Base-by-base conservation (phyloP, 2,797 vertebrate species). In the Champsocephalus esox region DNA sequence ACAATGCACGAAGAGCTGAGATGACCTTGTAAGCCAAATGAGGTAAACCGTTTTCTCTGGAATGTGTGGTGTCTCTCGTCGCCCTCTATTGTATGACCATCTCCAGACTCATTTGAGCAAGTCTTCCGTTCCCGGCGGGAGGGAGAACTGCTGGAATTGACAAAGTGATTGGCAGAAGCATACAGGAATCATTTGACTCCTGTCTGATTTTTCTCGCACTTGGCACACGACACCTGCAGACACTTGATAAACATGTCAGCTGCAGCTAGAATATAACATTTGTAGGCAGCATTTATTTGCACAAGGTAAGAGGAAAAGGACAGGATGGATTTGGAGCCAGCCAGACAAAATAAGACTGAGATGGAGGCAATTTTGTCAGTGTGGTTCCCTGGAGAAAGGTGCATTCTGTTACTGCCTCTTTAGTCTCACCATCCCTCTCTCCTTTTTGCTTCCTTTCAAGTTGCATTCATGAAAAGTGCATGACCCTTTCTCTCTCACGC, bases 391-490 rank as follows among this genome's bases (percentile, higher is more conserved):
- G 67, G 76, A 80, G 84, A 79, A 74, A 79, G 55, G 73, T 54
- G 74, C 72, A 69, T 63, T 87, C 84, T 85, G 88, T 86, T 75
- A 43, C 80, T 65, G 59, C 64, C 79, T 75, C 56, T 77, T 76
- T 48, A 50, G 49, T 41, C 46, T 38, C 59, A 12, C 46, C 66
- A 55, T 45, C 32, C 14, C 58, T 13, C 41, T 13, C 32, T 24
- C 60, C 19, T 12, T 64, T 75, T 80, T 57, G 41, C 44, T 56
- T 73, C 68, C 71, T 79, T 67, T 82, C 76, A 58, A 63, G 49
- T 79, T 75, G 67, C 62, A 79, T 85, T 87, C 82, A 88, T 87
- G 73, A 86, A 89, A 87, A 85, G 85, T 89, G 90, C 79, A 87
- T 87, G 83, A 80, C 74, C 4, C 5, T 74, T 79, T 68, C 64